Base-by-base conservation (phyloP, 1,140 invertebrate genomes). In the Orchestia grillus region DNA sequence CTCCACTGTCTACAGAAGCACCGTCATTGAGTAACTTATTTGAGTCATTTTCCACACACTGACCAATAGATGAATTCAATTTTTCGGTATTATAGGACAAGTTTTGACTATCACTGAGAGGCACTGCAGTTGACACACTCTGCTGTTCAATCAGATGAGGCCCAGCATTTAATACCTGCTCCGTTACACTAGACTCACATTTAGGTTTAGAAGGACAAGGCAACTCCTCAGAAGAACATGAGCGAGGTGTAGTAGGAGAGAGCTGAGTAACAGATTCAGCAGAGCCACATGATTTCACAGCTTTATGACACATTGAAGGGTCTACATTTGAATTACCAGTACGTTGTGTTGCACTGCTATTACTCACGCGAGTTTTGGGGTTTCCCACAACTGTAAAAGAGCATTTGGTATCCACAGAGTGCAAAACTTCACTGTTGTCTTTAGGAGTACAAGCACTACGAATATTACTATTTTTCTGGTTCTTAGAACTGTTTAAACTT, bases 1-100 rank as follows among this genome's bases (percentile, higher is more conserved):
- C 43, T 0, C 92, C 92, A 47, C 92, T 94, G 44, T 94, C 92
- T 44, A 94, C 92, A 47, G 92, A 94, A 45, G 92, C 92, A 94
- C 92, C 92, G 40, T 94, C 92, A 47, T 47, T 47, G 28, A 11
- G 16, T n/a, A n/a, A 44, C 44, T 94, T 94, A 94, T 28, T 47
- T 40, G 92, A 45, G 6, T 94, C 92, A 45, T 94, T 94, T 94
- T 94, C 92, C 92, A 1, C 40, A n/a, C 44, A n/a, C 41, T 94
- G 44, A 94, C 44, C 44, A 0, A 44, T 11, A 0, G 43, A 44
- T 11, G 4, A 45, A 94, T 44, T 45, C 36, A 44, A 45, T 94
- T 94, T 94, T 19, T 94, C 92, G 40, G 43, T n/a, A 47, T 94
- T 45, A 45, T 47, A n/a, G 28, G 40, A 23, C 19, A n/a, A n/a